Base-by-base conservation (phyloP, 2,113 vertebrate species). In the Chaenogobius annularis region DNA sequence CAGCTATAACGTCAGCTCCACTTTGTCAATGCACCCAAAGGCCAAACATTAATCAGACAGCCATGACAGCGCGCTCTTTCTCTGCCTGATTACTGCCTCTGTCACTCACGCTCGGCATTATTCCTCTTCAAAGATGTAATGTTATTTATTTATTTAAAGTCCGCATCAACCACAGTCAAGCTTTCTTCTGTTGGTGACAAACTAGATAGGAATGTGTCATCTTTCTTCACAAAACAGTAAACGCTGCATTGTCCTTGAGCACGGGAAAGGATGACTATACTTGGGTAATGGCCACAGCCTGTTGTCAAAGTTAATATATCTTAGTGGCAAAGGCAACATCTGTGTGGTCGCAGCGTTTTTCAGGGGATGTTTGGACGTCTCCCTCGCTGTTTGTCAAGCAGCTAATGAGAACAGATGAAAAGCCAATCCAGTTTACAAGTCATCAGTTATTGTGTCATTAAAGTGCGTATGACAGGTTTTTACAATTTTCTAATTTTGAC, bases 1-100 rank as follows among this genome's bases (percentile, higher is more conserved):
- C 26, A 55, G 64, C 48, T 12, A 13, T 55, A 31, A 61, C 31
- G 72, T 82, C 81, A 35, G 59, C 81, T 85, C 75, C 68, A 46
- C 84, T 87, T 84, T 61, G 77, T 81, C 87, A 82, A 71, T 78
- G 80, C 83, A 79, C 48, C 65, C 17, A 87, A 91, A 89, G 83
- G 85, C 66, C 81, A 83, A 56, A 69, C 65, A 62, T 88, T 84
- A 82, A 83, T 83, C 80, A 75, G 82, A 86, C 80, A 82, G 77
- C 74, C 66, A 59, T 67, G 78, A 68, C 81, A 64, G 69, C 67
- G 31, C 87, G 84, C 82, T 88, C 85, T 88, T 83, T 89, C 88
- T 82, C 68, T 37, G 48, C 48, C 73, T 54, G 66, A 81, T 89
- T 82, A 88, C 78, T 31, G 47, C 1, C 77, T 1, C 22, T 59